Evolutionary conservation across 2,888 invertebrate species (phyloP), one percentile per base, ranked within the genome.

Genomic region (Euplagia quadripunctaria): DNA sequence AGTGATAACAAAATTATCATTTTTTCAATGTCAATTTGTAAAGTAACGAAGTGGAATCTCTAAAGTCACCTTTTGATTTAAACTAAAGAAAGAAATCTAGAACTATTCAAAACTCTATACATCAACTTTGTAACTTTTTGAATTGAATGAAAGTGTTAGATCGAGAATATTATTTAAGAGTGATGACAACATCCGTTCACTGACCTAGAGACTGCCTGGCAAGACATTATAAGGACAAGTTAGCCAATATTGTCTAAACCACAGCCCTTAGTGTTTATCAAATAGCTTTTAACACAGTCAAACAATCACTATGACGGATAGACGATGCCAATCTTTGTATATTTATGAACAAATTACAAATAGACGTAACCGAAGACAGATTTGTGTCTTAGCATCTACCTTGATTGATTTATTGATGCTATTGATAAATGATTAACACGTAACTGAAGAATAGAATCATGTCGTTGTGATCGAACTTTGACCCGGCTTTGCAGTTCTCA

Each of bases 401-500:
- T n/a, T 72, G 74, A 83, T 73, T 83, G 73, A 83, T 80, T 14
- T 66, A 75, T 67, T 68, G 17, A 20, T 17, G 55, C 41, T 49
- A 20, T 41, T 63, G 82, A 68, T 78, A 78, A 81, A 78, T 81
- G 79, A 82, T 81, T 78, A 78, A 75, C 73, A 42, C 52, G 41
- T 12, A 11, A 52, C 41, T 5, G 3, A 42, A 42, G 41, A n/a
- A 14, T 51, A 51, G n/a, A n/a, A 68, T 7, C 51, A 42, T 42
- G 41, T 14, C 42, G 67, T 42, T 67, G 31, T 3, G 51, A 17
- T 42, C 12, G 4, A 17, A 41, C 17, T 11, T 67, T 52, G 41
- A 14, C 16, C 41, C 17, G 41, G 4, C 0, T 49, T 20, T 7
- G 49, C n/a, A 46, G 49, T 66, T 1, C 2, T 41, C 51, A 42